Conservation (phyloP, 2,888 invertebrate genomes). For the Noctua fimbriata region DNA sequence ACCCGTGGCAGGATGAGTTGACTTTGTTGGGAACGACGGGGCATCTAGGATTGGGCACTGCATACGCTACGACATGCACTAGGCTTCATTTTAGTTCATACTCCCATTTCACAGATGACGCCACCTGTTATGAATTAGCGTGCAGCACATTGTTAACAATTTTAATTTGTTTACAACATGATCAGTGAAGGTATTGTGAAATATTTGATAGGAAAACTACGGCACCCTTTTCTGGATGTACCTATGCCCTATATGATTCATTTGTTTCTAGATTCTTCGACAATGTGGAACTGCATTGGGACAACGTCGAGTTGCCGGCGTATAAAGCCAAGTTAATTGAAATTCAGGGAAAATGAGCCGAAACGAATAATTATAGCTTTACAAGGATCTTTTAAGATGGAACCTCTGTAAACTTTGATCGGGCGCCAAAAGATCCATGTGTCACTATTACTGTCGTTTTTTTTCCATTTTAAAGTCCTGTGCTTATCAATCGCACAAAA, state of each 20-base stretch:
- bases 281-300: constrained; percentile 80
- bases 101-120: constrained; percentile 23
- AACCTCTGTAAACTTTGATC: not conserved
- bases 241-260: too few species aligned
- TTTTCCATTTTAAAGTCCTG: not conserved
- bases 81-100: constrained; percentile 18
- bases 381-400: not conserved
- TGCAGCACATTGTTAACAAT: too few species aligned
- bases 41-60: not conserved
- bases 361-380: not conserved
- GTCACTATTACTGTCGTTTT: not conserved
- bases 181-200: not conserved
- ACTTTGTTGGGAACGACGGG: not conserved
- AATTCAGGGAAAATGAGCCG: constrained; percentile 7
- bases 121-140: not conserved
- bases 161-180: not conserved
- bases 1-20: not conserved
- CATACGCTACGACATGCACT: not conserved
- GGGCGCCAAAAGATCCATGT: not conserved
- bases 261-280: constrained; percentile 78
- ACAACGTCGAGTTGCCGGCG: constrained; percentile 77
- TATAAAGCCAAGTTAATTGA: constrained; percentile 71
- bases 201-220: not conserved
- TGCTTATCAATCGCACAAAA: not conserved
- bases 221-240: too few species aligned